Conservation (phyloP, 1,140 invertebrate species). For the Nasonia longicornis region DNA sequence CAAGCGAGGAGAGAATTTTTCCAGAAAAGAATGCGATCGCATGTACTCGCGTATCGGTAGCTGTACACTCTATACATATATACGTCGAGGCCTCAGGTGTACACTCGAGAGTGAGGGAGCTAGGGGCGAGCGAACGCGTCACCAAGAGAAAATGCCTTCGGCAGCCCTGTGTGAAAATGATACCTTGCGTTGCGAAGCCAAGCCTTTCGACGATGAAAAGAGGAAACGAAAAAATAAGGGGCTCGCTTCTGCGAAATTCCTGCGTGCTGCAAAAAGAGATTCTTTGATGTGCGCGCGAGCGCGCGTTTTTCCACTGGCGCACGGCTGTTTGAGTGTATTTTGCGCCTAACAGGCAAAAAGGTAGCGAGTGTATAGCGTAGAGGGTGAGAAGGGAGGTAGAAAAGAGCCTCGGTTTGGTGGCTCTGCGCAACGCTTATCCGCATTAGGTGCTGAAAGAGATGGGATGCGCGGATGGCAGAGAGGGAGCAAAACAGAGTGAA, state of each 20-base stretch:
- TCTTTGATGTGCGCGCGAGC: slow-evolving; percentile 41
- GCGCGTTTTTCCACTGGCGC: slow-evolving; percentile 28
- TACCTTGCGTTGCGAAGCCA: slow-evolving; percentile 27
- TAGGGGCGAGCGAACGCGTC: background rate
- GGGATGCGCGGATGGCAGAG: background rate
- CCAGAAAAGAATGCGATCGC: slow-evolving; percentile 6
- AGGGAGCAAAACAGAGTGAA: background rate
- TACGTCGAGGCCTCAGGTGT: slow-evolving; percentile 36
- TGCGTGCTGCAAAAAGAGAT: slow-evolving; percentile 31
- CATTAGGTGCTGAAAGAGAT: slow-evolving; percentile 42
- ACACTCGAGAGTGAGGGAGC: slow-evolving; percentile 13
- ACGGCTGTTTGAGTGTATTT: background rate
- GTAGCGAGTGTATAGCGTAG: background rate
- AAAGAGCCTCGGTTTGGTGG: slow-evolving; percentile 35
- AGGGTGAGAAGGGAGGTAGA: background rate
- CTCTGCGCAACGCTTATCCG: slow-evolving; percentile 42
- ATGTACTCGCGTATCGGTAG: background rate
- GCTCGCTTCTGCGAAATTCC: slow-evolving; percentile 32
- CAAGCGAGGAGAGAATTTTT: background rate
- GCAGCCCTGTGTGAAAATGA: slow-evolving; percentile 37
- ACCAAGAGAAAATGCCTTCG: background rate
- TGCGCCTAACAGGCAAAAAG: slow-evolving; percentile 2
- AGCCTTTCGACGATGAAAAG: background rate
- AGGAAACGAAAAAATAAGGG: slow-evolving; percentile 1
- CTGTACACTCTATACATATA: background rate